Evolutionary conservation across 2,797 vertebrate genomes (phyloP).

Genomic region (Distichodus sexfasciatus): DNA sequence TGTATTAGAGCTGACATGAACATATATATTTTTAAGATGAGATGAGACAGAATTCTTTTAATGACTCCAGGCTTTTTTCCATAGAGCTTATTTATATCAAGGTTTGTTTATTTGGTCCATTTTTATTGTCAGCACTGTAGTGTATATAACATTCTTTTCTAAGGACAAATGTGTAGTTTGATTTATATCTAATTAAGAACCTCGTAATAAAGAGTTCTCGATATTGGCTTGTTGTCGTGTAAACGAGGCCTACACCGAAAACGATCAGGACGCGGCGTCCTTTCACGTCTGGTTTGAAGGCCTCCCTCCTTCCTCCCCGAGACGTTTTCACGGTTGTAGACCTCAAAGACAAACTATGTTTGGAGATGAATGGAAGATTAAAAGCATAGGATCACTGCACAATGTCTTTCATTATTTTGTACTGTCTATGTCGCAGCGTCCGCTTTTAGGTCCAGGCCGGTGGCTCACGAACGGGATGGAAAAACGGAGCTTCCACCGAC

Average conservation of each 20-base stretch:
- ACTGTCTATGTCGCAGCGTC: background rate
- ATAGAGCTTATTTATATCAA: conserved; percentile 94
- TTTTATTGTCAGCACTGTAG: conserved; percentile 96
- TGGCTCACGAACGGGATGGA: background rate
- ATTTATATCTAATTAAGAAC: conserved; percentile 98
- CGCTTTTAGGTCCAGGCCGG: background rate
- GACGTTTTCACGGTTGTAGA: conserved; percentile 18
- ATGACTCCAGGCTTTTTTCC: conserved; percentile 85
- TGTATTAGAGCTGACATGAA: conserved; percentile 82
- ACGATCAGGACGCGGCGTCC: background rate
- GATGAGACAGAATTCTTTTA: conserved; percentile 84
- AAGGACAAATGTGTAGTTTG: conserved; percentile 88
- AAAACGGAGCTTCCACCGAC: background rate
- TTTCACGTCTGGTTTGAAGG: too few species aligned
- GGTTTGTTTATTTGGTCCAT: conserved; percentile 69
- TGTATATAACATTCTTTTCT: conserved; percentile 92
- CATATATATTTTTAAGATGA: conserved; percentile 88
- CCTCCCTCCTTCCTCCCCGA: background rate
- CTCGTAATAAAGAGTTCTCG: conserved; percentile 96
- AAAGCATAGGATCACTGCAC: conserved; percentile 29
- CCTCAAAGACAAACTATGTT: conserved; percentile 17
- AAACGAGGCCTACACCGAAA: conserved; percentile 27
- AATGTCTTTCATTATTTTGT: conserved; percentile 10
- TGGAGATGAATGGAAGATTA: conserved; percentile 30
- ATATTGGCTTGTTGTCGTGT: conserved; percentile 63